A percentile compares a stretch with the other conserved stretches of the same genome.
These are phyloP conservation scores for Arnoldichthys spilopterus DNA, from an alignment of 2,797 vertebrate species.

Conservation along the genomic window DNA sequence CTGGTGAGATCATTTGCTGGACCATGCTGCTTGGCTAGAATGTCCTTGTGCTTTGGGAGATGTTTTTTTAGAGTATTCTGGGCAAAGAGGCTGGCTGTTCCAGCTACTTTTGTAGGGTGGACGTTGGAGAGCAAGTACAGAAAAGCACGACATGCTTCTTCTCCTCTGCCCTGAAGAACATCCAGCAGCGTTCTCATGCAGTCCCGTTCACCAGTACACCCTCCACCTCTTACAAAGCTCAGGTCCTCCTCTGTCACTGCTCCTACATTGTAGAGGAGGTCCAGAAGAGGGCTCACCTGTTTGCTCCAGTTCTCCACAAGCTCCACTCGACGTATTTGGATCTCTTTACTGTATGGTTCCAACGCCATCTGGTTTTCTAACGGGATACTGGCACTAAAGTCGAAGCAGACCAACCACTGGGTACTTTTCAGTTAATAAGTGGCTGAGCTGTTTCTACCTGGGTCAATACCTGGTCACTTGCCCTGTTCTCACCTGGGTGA, in stretches of 20 bases:
- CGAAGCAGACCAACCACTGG: neutral
- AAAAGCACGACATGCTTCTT: slow-evolving; percentile 61
- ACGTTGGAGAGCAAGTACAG: slow-evolving; percentile 42
- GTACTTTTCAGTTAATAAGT: neutral
- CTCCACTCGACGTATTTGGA: slow-evolving; percentile 57
- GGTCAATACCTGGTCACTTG: neutral
- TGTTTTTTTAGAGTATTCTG: slow-evolving; percentile 20
- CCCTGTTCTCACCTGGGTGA: too few relatives aligned
- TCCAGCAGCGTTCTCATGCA: slow-evolving; percentile 61
- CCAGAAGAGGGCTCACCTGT: slow-evolving; percentile 50
- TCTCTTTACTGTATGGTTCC: slow-evolving; percentile 44
- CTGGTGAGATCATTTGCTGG: slow-evolving; percentile 49
- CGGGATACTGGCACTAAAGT: neutral
- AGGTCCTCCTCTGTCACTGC: slow-evolving; percentile 63
- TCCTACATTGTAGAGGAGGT: slow-evolving; percentile 46
- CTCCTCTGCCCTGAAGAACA: slow-evolving; percentile 62
- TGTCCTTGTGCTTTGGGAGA: slow-evolving; percentile 59
- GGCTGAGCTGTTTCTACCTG: neutral
- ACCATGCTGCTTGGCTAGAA: slow-evolving; percentile 55
- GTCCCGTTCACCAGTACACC: slow-evolving; percentile 49
- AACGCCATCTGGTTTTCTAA: slow-evolving; percentile 50
- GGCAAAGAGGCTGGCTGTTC: neutral
- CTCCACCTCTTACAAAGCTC: slow-evolving; percentile 53
- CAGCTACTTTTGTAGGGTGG: neutral
- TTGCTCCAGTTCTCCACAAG: slow-evolving; percentile 61